Conservation (phyloP, 2,113 vertebrate species). For the Oreochromis spilurus region DNA sequence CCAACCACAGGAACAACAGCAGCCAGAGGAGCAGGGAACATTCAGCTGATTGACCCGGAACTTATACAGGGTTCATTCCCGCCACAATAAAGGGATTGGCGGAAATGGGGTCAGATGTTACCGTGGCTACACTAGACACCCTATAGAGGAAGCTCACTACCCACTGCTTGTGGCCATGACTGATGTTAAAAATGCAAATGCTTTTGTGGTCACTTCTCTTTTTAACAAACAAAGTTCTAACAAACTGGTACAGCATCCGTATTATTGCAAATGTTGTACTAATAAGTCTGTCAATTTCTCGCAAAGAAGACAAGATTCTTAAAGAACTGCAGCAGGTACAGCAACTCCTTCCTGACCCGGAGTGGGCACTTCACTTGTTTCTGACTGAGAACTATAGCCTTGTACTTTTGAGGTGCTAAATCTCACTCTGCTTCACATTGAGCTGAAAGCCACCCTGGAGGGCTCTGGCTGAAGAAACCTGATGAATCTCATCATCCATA, state of each 20-base stretch:
- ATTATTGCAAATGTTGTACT: background rate
- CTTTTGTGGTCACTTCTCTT: background rate
- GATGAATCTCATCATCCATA: background rate
- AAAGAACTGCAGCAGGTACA: background rate
- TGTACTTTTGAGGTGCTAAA: fast-evolving
- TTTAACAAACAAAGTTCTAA: background rate
- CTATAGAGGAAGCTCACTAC: background rate
- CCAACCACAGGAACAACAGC: no score
- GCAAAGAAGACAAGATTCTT: background rate
- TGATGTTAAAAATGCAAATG: background rate
- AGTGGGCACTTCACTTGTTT: background rate
- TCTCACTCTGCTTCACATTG: fast-evolving
- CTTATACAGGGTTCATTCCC: no score
- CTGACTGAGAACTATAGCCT: background rate
- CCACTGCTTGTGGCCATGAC: background rate
- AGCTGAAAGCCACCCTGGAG: fast-evolving
- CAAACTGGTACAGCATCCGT: background rate
- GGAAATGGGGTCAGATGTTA: no score
- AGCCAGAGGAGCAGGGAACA: no score
- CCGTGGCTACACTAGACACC: background rate
- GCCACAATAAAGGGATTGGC: no score
- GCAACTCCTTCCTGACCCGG: fast-evolving
- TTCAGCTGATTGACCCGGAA: no score
- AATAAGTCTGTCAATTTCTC: fast-evolving
- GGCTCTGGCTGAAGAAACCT: background rate